These are phyloP conservation scores for Diploscapter pachys DNA, from an alignment of 1,140 invertebrate species.

Conservation along the genomic window DNA sequence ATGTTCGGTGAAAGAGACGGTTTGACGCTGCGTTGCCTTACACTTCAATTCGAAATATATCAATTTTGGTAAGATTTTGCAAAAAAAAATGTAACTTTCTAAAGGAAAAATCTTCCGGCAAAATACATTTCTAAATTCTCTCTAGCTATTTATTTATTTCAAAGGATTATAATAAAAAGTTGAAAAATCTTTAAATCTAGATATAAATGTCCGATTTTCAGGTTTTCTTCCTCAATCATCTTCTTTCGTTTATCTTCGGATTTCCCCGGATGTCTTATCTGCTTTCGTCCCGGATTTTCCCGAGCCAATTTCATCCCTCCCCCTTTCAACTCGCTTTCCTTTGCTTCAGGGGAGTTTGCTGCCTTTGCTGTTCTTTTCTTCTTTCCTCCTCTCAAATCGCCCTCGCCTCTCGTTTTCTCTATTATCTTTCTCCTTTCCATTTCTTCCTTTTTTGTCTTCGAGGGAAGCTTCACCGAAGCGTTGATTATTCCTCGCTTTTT, in stretches of 20 bases:
- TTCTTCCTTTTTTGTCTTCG: background rate
- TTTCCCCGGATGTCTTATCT: background rate
- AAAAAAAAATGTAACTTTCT: background rate
- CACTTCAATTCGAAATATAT: background rate
- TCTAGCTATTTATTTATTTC: background rate
- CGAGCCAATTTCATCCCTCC: background rate
- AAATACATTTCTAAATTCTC: background rate
- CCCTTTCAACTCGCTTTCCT: background rate
- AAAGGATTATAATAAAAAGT: background rate
- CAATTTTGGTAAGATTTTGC: background rate
- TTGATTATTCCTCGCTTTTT: conserved; percentile 13
- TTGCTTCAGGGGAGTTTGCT: background rate
- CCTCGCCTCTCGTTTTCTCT: background rate
- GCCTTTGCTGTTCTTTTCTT: background rate
- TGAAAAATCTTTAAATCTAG: background rate
- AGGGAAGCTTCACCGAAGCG: background rate
- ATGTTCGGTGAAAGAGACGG: background rate
- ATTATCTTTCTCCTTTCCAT: background rate
- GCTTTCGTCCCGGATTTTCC: background rate
- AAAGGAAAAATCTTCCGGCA: background rate
- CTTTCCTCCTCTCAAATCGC: background rate
- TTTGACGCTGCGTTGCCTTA: background rate
- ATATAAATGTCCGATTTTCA: background rate
- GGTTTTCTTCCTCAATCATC: too few relatives aligned
- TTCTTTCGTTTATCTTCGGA: background rate